These are phyloP conservation scores for Neogobius melanostomus DNA, from an alignment of 2,113 vertebrate species.

Conservation along the genomic window DNA sequence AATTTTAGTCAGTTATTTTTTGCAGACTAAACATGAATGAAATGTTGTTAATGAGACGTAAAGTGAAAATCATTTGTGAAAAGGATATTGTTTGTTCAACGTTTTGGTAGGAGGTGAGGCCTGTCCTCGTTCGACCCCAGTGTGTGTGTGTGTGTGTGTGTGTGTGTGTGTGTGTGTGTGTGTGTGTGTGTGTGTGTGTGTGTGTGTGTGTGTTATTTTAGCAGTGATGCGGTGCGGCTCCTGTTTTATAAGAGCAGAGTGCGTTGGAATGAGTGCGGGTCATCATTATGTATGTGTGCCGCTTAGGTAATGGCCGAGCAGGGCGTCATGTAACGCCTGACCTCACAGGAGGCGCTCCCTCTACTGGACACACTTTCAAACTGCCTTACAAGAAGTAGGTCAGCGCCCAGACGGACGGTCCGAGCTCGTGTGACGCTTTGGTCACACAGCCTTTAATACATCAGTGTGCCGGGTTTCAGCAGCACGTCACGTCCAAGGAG, in stretches of 20 bases:
- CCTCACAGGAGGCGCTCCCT: constrained; percentile 36
- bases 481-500: no score
- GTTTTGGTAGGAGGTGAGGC: no score
- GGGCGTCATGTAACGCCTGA: constrained; percentile 41
- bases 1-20: no score
- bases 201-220: background rate
- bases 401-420: constrained; percentile 32
- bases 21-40: no score
- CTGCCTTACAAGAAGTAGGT: constrained; percentile 67
- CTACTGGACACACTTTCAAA: constrained; percentile 46
- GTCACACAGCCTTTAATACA: no score
- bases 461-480: no score
- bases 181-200: background rate
- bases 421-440: no score
- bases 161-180: no score
- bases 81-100: no score
- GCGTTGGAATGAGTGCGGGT: background rate
- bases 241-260: background rate
- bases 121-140: background rate
- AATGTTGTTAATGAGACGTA: no score
- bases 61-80: no score
- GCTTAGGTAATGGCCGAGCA: constrained; percentile 49
- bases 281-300: constrained; percentile 16
- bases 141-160: background rate
- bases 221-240: no score